phyloP scores from a whole-genome alignment of 2,888 invertebrate genomes.

The Maniola hyperantus region DNA sequence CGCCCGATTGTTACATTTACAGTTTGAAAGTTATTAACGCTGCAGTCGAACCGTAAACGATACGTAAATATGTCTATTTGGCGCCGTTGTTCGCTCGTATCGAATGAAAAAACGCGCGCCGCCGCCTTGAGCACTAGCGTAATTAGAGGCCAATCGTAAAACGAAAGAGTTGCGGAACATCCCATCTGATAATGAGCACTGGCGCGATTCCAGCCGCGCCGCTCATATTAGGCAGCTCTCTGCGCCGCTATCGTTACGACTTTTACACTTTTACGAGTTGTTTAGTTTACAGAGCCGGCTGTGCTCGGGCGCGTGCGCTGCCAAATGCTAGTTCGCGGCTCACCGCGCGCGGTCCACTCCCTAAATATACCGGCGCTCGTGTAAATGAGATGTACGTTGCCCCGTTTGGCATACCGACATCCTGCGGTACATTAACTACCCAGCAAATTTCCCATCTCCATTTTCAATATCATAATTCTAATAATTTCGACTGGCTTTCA shows the following conservation, averaged over 20 bases:
- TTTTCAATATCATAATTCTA: conserved; percentile 1
- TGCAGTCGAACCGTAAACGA: conserved; percentile 66
- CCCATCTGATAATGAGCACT: conserved; percentile 82
- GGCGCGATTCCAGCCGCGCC: conserved; percentile 76
- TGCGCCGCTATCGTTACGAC: conserved; percentile 73
- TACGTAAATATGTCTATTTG: conserved; percentile 78
- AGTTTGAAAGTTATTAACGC: conserved; percentile 50
- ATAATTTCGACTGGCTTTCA: neutral
- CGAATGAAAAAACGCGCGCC: conserved; percentile 60
- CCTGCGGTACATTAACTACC: conserved; percentile 28
- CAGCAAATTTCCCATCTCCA: conserved; percentile 3
- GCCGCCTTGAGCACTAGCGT: conserved; percentile 76
- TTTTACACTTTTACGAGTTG: conserved; percentile 83
- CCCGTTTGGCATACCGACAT: conserved; percentile 63
- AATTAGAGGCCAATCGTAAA: conserved; percentile 83
- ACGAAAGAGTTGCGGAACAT: conserved; percentile 79
- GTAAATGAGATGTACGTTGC: conserved; percentile 75
- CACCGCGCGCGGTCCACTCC: conserved; percentile 70
- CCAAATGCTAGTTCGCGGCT: conserved; percentile 82
- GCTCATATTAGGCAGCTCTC: conserved; percentile 77
- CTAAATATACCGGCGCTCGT: conserved; percentile 72
- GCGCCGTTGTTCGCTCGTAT: conserved; percentile 50
- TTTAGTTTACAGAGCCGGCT: conserved; percentile 76
- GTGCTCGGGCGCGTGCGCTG: conserved; percentile 66
- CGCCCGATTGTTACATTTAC: conserved; percentile 38